These are phyloP conservation scores for Thymallus thymallus DNA, from an alignment of 2,113 vertebrate genomes.

Conservation along the genomic window DNA sequence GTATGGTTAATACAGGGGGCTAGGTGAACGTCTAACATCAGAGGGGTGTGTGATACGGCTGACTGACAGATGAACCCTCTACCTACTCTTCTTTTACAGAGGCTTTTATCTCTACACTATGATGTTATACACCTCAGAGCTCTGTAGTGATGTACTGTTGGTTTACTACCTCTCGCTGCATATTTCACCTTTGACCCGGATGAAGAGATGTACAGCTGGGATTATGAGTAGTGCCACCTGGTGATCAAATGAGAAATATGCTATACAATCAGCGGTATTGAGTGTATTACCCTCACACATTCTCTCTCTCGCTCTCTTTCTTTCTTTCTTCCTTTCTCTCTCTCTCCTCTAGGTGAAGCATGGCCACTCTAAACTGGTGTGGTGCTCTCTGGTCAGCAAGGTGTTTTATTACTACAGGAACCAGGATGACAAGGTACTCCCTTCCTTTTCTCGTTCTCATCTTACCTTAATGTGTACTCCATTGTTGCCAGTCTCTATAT, in stretches of 20 bases:
- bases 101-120: slow-evolving; percentile 44
- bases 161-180: background rate
- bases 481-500: background rate
- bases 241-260: background rate
- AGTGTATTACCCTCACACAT: background rate
- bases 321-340: background rate
- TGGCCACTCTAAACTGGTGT: slow-evolving; percentile 87
- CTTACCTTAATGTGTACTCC: background rate
- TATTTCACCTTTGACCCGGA: slow-evolving; percentile 27
- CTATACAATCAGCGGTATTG: too few relatives aligned
- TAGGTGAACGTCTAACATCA: slow-evolving; percentile 30
- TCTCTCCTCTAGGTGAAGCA: slow-evolving; percentile 81
- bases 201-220: slow-evolving; percentile 36
- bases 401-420: slow-evolving; percentile 85
- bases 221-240: background rate
- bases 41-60: slow-evolving; percentile 22
- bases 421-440: slow-evolving; percentile 83
- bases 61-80: slow-evolving; percentile 34
- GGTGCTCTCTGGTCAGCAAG: slow-evolving; percentile 84
- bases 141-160: slow-evolving; percentile 25
- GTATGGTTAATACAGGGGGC: slow-evolving; percentile 11
- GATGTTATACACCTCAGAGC: background rate
- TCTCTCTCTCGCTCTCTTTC: background rate
- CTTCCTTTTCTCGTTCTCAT: background rate
- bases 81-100: slow-evolving; percentile 9